Evolutionary conservation across 2,113 vertebrate genomes (phyloP).

Genomic region (Noctilio leporinus): DNA sequence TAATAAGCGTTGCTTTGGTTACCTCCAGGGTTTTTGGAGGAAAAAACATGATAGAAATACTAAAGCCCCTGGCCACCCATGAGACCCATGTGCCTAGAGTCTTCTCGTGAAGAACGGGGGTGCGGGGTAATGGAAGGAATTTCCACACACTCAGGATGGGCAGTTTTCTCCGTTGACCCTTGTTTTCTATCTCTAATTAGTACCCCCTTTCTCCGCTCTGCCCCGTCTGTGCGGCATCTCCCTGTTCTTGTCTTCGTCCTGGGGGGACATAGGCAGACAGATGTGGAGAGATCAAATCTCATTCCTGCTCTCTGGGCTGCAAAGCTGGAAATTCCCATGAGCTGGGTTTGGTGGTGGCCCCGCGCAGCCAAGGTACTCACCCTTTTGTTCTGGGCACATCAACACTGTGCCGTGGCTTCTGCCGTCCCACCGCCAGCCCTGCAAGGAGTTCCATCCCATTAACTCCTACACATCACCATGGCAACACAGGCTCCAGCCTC

Average conservation of each 20-base stretch:
- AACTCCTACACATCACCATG: conserved; percentile 73
- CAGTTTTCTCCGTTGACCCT: not conserved
- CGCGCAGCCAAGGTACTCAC: not conserved
- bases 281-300: not conserved
- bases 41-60: not conserved
- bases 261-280: rapidly evolving
- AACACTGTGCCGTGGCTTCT: not conserved
- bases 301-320: not conserved
- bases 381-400: conserved; percentile 27
- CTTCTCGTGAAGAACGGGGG: not conserved
- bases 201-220: not conserved
- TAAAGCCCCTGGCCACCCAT: not conserved
- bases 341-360: not conserved
- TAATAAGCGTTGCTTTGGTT: not conserved
- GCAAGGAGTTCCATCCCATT: conserved; percentile 73
- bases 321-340: not conserved
- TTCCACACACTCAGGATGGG: not conserved
- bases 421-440: conserved; percentile 45
- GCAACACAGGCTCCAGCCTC: conserved; percentile 61
- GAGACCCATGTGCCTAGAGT: not conserved
- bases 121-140: too few species aligned
- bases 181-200: not conserved
- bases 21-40: not conserved
- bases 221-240: not conserved
- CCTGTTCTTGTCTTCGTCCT: not conserved